Conservation (phyloP, 2,113 vertebrate genomes). For the Podarcis muralis region DNA sequence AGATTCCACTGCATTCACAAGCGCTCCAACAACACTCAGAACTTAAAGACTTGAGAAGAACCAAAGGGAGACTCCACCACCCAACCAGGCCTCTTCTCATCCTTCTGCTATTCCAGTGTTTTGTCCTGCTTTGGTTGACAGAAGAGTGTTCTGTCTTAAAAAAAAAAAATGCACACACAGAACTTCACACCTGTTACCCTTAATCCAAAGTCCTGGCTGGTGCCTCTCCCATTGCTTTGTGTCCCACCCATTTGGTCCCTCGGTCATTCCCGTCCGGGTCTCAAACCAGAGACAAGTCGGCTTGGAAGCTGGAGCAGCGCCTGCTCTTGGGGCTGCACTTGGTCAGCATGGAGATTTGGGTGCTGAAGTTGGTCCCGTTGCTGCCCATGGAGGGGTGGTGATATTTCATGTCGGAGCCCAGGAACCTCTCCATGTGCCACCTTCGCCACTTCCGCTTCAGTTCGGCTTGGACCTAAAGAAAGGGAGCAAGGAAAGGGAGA, state of each 20-base stretch:
- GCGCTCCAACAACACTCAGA: background rate
- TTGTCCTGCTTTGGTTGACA: constrained; percentile 43
- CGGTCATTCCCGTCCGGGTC: background rate
- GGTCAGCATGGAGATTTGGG: constrained; percentile 94
- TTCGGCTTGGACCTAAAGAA: constrained; percentile 89
- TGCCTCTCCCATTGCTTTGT: constrained; percentile 4
- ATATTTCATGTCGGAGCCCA: constrained; percentile 85
- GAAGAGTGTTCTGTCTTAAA: background rate
- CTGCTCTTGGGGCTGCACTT: constrained; percentile 86
- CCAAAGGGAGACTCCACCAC: constrained; percentile 11
- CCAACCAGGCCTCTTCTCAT: background rate
- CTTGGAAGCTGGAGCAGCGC: constrained; percentile 84
- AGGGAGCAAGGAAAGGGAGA: background rate
- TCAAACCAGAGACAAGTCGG: constrained; percentile 85
- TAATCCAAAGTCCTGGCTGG: background rate
- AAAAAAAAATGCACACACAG: constrained; percentile 25
- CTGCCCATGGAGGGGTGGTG: constrained; percentile 89
- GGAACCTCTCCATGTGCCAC: constrained; percentile 89
- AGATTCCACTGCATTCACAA: background rate
- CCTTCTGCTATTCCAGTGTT: constrained; percentile 35
- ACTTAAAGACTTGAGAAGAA: constrained; percentile 28
- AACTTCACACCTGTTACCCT: background rate
- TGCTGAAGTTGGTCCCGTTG: constrained; percentile 92
- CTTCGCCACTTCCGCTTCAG: constrained; percentile 94
- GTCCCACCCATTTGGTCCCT: background rate